phyloP scores from a whole-genome alignment of 2,113 vertebrate genomes.

The Cervus canadensis region DNA sequence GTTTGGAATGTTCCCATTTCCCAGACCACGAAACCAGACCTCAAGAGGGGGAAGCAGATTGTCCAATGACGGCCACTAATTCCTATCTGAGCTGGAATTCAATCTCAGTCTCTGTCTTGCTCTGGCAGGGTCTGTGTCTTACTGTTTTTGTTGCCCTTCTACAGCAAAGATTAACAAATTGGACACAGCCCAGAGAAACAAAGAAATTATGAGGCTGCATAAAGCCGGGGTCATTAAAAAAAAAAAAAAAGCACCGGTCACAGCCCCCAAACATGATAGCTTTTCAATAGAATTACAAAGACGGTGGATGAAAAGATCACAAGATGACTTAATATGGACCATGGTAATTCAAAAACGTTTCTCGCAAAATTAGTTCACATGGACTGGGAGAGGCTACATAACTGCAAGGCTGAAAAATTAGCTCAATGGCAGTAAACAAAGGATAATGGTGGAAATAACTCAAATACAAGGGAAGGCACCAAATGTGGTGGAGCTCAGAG shows the following conservation, averaged over 20 bases:
- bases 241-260: conserved; percentile 8
- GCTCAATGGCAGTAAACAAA: conserved; percentile 39
- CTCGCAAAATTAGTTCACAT: conserved; percentile 58
- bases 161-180: conserved; percentile 46
- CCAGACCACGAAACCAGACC: background rate
- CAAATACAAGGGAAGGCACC: background rate
- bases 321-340: conserved; percentile 58
- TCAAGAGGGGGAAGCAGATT: background rate
- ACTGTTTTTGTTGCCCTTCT: conserved; percentile 39
- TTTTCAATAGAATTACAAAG: conserved; percentile 64
- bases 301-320: conserved; percentile 48
- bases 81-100: background rate
- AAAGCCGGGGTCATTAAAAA: background rate
- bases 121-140: background rate
- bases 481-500: background rate
- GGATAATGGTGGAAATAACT: conserved; percentile 31
- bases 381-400: conserved; percentile 8
- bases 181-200: conserved; percentile 47
- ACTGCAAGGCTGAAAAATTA: background rate
- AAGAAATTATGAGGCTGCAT: conserved; percentile 56
- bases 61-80: background rate
- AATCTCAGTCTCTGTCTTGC: background rate
- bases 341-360: conserved; percentile 17
- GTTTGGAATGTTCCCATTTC: background rate
- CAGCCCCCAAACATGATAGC: conserved; percentile 19